Evolutionary conservation across 64 coral and sea anemone genomes (phyloP), one percentile per base, ranked within the genome.

Genomic region (Pocillopora verrucosa): DNA sequence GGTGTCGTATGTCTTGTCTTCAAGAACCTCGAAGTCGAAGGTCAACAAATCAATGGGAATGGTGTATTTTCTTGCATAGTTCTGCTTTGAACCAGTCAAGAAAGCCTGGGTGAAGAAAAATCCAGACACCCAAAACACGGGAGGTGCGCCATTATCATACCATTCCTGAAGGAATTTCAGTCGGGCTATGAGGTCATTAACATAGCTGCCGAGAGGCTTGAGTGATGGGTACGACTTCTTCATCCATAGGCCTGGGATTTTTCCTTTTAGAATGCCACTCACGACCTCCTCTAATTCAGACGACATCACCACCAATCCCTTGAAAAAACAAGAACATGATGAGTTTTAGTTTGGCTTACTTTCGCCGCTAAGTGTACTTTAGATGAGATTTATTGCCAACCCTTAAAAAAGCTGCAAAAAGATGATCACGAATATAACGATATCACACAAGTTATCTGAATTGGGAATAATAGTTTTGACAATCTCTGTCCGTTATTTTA

Each of bases 21-120:
- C 93, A 62, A 98, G 79, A 6, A 98, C 96, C 14, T 92, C 87
- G 68, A 93, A 98, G 61, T 98, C 96, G 13, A 98, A 98, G 1
- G 96, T 95, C 10, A 98, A 67, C 36, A 98, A 60, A 26, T 98
- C 96, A 75, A 98, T 98, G 24, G 96, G 96, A 26, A 98, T 98
- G 30, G 96, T 98, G 88, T 98, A 98, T 67, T 98, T 98, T 61
- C 96, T 91, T 37, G 96, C 96, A 60, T 82, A 98, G 79, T 98
- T 98, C 88, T 98, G 96, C 59, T 98, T 98, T 61, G 96, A 98
- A 38, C 97, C 97, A 25, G 97, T 99, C 74, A 99, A 79, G 88
- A 99, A 99, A 9, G 97, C 97, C 62, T 99, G 97, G 16, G 97
- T 99, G 56, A 99, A 99, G 78, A 99, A 99, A 51, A 99, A 99